Base-by-base conservation (phyloP, 2,888 invertebrate genomes). In the Athetis lepigone region DNA sequence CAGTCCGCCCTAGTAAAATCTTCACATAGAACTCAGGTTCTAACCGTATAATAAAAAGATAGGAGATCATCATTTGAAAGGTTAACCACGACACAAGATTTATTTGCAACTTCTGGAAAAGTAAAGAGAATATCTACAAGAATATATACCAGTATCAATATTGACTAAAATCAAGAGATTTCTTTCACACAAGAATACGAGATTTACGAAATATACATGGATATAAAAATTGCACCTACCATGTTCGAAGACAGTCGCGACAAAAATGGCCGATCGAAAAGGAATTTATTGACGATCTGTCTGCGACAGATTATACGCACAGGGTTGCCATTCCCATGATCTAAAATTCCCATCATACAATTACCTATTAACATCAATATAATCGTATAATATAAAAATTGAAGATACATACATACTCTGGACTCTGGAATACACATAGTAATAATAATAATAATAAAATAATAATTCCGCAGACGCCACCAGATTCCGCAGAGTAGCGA, bases 1-100 rank as follows among this genome's bases (percentile, higher is more conserved):
- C 97, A 97, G 97, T 96, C 97, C 97, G 97, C 97, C 97, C 97
- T 97, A 97, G 97, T 95, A 84, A 93, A 93, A 96, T 96, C 95
- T 96, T 97, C 95, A 96, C 96, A 96, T 87, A 90, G 90, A 85
- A 92, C 91, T 96, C 96, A 96, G 96, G 96, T 95, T 92, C 95
- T 94, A 96, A 97, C 97, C 96, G 96, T 96, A 95, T 96, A 84
- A 95, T 94, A 90, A 87, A 86, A 87, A 91, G 83, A 86, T 91
- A 95, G 95, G 95, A 95, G 94, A 96, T 97, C 97, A 97, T 97
- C 97, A 97, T 94, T 84, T 92, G 84, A 94, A 11, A 83, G 89
- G 80, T 70, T 70, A 18, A 19, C 13, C 43, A 56, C 42, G 29
- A 55, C 42, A 45, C 36, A 16, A 21, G 21, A 4, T 1, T n/a